Evolutionary conservation across 2,113 vertebrate species (phyloP).

Genomic region (Abramis brama): DNA sequence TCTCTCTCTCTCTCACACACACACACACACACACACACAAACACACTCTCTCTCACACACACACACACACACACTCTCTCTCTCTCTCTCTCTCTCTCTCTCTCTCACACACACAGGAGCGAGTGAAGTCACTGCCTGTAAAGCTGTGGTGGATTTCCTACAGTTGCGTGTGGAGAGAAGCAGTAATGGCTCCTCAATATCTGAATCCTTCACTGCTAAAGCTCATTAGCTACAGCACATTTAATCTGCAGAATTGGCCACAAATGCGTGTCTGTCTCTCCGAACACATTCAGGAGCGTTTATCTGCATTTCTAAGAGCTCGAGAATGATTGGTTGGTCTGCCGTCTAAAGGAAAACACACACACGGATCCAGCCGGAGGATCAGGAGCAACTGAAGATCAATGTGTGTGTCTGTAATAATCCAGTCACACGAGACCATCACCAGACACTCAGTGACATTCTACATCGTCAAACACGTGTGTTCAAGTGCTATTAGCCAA

Average conservation of each 20-base stretch:
- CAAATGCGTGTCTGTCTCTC: slow-evolving; percentile 58
- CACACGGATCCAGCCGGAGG: neutral
- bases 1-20: too few species aligned
- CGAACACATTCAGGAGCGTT: slow-evolving; percentile 29
- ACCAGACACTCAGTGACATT: neutral
- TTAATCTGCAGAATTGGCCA: slow-evolving; percentile 74
- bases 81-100: too few species aligned
- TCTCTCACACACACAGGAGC: neutral
- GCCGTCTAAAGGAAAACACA: neutral
- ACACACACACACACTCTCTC: too few species aligned
- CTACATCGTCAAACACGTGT: neutral
- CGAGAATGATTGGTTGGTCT: neutral
- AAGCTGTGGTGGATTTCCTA: slow-evolving; percentile 65
- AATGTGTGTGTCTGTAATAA: neutral
- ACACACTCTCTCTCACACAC: too few species aligned
- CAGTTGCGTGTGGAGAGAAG: slow-evolving; percentile 58
- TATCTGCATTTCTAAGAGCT: slow-evolving; percentile 34
- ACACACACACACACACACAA: too few species aligned
- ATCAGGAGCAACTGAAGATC: neutral
- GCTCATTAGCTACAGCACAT: slow-evolving; percentile 75
- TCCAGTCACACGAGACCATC: neutral
- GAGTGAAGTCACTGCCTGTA: slow-evolving; percentile 2
- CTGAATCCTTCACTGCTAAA: slow-evolving; percentile 73
- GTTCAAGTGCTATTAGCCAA: neutral
- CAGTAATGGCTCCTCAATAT: slow-evolving; percentile 62